These are phyloP conservation scores for Lottia scabra DNA, from an alignment of 2,888 invertebrate genomes.

Conservation along the genomic window DNA sequence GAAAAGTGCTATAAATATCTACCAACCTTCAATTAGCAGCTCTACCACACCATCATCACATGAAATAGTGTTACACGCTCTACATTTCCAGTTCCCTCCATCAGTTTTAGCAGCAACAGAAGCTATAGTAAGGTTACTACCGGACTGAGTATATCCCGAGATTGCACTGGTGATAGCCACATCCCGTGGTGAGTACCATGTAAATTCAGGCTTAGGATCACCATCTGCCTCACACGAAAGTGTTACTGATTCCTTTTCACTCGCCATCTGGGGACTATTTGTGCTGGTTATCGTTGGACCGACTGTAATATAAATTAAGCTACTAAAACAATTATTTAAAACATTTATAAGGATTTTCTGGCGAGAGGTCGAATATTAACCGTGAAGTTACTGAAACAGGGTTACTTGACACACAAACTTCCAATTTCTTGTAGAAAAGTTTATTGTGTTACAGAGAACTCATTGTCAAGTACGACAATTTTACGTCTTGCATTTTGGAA, in stretches of 20 bases:
- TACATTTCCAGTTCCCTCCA: background rate
- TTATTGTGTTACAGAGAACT: no score
- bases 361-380: no score
- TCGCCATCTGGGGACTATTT: background rate
- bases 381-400: no score
- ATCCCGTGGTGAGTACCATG: background rate
- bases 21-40: background rate
- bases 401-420: no score
- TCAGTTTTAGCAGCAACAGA: background rate
- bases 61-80: background rate
- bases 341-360: no score
- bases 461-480: no score
- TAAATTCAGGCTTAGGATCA: background rate
- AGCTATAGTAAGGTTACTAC: background rate
- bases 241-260: background rate
- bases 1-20: no score
- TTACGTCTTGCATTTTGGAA: no score
- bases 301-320: background rate
- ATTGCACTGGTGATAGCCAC: background rate
- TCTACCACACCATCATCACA: background rate
- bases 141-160: background rate
- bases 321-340: no score
- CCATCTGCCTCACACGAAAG: background rate
- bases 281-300: background rate
- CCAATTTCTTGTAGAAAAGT: no score